Conservation (phyloP, 2,113 vertebrate species). For the Sander vitreus region DNA sequence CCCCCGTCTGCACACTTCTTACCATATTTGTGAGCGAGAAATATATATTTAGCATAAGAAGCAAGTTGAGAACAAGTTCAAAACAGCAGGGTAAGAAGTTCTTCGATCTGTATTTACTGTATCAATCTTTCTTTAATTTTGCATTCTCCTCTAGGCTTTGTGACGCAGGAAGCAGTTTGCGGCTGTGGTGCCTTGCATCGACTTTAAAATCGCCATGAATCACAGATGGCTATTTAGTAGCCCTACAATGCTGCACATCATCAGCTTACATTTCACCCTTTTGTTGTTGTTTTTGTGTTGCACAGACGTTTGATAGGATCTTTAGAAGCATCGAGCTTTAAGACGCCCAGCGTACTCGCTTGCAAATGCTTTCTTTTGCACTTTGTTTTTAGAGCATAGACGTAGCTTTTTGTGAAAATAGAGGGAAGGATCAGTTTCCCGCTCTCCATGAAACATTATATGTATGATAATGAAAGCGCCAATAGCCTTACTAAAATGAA, state of each 20-base stretch:
- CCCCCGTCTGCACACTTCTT: conserved; percentile 13
- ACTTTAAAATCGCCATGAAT: conserved; percentile 98
- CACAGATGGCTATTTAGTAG: conserved; percentile 98
- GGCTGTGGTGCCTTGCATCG: conserved; percentile 97
- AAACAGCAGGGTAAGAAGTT: conserved; percentile 68
- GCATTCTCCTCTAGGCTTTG: conserved; percentile 90
- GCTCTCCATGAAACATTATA: conserved; percentile 87
- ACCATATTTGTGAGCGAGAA: conserved; percentile 49
- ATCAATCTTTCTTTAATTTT: conserved; percentile 90
- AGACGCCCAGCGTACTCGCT: conserved; percentile 78
- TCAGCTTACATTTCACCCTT: conserved; percentile 91
- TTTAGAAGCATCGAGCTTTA: conserved; percentile 83
- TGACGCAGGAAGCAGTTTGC: conserved; percentile 92
- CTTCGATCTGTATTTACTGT: conserved; percentile 80
- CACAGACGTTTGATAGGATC: conserved; percentile 83
- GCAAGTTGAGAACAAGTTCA: conserved; percentile 6
- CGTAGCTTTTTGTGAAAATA: conserved; percentile 87
- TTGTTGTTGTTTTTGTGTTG: conserved; percentile 84
- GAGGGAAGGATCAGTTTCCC: conserved; percentile 86
- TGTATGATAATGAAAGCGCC: conserved; percentile 89
- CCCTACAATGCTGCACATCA: conserved; percentile 99
- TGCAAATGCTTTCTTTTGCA: conserved; percentile 71
- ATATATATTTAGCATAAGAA: conserved; percentile 61
- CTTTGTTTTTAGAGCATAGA: conserved; percentile 83
- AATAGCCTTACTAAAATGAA: conserved; percentile 95